phyloP scores from a whole-genome alignment of 2,797 vertebrate species.

The Pseudomugil tenellus region DNA sequence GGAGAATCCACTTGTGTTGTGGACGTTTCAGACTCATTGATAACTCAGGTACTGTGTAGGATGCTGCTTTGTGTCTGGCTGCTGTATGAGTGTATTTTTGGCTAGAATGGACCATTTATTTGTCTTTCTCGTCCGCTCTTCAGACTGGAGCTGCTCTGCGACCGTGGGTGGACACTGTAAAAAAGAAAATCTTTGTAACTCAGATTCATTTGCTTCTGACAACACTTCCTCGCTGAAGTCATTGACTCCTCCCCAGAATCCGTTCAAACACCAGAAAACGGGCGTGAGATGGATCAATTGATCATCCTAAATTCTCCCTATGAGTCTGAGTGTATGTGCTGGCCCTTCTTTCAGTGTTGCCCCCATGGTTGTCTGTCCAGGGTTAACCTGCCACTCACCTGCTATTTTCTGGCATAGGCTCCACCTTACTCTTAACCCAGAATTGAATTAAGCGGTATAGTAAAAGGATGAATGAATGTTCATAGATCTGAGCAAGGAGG shows the following conservation, averaged over 20 bases:
- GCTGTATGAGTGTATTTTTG: not conserved
- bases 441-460: too few relatives aligned
- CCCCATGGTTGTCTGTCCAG: too few relatives aligned
- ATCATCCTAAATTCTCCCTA: too few relatives aligned
- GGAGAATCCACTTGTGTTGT: constrained; percentile 84
- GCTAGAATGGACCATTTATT: not conserved
- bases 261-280: not conserved
- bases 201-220: constrained; percentile 67
- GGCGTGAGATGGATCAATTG: too few relatives aligned
- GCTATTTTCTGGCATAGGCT: too few relatives aligned
- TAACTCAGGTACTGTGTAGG: constrained; percentile 79
- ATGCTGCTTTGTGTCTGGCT: not conserved
- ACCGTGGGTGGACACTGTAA: constrained; percentile 53
- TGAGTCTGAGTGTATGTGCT: too few relatives aligned
- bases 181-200: constrained; percentile 60
- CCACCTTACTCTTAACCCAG: too few relatives aligned
- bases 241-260: constrained; percentile 57
- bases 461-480: too few relatives aligned
- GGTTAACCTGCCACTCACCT: too few relatives aligned
- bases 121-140: constrained; percentile 40
- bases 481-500: too few relatives aligned
- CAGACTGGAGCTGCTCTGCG: constrained; percentile 82
- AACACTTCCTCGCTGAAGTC: constrained; percentile 70
- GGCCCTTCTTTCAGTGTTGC: too few relatives aligned
- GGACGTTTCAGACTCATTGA: constrained; percentile 73